A percentile compares a stretch with the other conserved stretches of the same genome.
phyloP scores from a whole-genome alignment of 2,797 vertebrate genomes.

The Enteromius radiatus region DNA sequence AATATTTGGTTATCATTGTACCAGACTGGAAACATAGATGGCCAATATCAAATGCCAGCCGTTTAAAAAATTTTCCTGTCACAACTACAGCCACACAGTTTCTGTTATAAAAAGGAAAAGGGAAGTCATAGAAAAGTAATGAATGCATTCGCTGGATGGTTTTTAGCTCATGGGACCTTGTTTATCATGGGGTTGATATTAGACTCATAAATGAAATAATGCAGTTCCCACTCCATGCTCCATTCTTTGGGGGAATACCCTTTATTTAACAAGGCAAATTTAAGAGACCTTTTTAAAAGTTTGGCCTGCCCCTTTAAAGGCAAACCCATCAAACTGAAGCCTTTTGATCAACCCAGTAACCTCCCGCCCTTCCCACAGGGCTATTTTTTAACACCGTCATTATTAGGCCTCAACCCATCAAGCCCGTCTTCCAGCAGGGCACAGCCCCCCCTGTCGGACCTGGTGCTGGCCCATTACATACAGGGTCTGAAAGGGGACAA shows the following conservation, averaged over 20 bases:
- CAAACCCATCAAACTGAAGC: conserved; percentile 66
- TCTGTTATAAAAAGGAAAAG: conserved; percentile 10
- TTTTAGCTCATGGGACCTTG: conserved; percentile 30
- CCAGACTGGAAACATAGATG: conserved; percentile 30
- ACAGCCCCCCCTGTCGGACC: conserved; percentile 67
- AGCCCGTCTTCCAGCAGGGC: conserved; percentile 66
- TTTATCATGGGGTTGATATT: conserved; percentile 36
- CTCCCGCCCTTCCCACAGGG: conserved; percentile 64
- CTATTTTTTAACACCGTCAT: conserved; percentile 70
- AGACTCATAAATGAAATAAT: conserved; percentile 31
- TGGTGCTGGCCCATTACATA: conserved; percentile 68
- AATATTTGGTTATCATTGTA: conserved; percentile 28
- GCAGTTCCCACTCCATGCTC: conserved; percentile 19
- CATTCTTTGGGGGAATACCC: conserved; percentile 63
- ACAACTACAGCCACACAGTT: background rate
- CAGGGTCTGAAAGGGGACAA: conserved; percentile 68
- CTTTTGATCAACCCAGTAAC: conserved; percentile 75
- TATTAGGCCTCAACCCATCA: conserved; percentile 71
- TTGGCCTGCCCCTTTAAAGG: conserved; percentile 66
- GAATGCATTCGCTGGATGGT: conserved; percentile 15
- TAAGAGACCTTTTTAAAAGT: conserved; percentile 74
- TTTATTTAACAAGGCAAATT: conserved; percentile 69
- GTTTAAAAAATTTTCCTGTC: background rate
- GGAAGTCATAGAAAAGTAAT: background rate
- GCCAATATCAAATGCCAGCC: background rate